Evolutionary conservation across 1,140 invertebrate genomes (phyloP).

Genomic region (Orchesella cincta): DNA sequence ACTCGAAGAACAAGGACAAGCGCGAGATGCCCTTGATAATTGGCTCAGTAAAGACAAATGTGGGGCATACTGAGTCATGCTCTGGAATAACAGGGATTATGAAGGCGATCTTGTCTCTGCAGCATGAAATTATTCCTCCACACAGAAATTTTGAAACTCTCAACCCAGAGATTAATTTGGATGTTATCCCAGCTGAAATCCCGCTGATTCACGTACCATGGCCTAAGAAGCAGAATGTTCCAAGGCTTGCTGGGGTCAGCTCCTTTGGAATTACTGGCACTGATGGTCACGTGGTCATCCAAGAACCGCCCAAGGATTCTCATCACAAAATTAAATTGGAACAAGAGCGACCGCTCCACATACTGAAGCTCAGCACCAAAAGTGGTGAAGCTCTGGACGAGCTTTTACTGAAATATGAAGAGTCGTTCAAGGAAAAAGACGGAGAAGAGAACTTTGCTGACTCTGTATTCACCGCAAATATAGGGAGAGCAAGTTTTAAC

Average conservation of each 20-base stretch:
- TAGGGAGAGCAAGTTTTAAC: slow-evolving; percentile 37
- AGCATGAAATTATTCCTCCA: slow-evolving; percentile 13
- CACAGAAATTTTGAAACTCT: not conserved
- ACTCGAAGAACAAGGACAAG: not conserved
- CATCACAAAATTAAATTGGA: not conserved
- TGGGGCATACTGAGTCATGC: slow-evolving; percentile 6
- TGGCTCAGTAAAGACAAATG: slow-evolving; percentile 17
- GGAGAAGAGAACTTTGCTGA: slow-evolving; percentile 2
- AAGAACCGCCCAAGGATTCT: not conserved
- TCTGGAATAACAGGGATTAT: slow-evolving; percentile 1
- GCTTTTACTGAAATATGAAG: slow-evolving; percentile 28
- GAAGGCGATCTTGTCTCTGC: not conserved
- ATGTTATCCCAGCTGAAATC: not conserved
- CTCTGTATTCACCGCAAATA: slow-evolving; percentile 34
- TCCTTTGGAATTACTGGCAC: slow-evolving; percentile 1
- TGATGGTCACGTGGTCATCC: not conserved
- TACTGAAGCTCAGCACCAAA: not conserved
- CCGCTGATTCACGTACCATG: not conserved
- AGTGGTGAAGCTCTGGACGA: slow-evolving; percentile 32
- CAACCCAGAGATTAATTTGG: slow-evolving; percentile 12
- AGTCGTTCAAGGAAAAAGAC: slow-evolving; percentile 7
- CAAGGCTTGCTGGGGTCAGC: not conserved
- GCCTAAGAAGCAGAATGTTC: not conserved
- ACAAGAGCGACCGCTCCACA: not conserved
- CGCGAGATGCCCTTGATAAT: not conserved